These are phyloP conservation scores for Falco rusticolus DNA, from an alignment of 2,797 vertebrate genomes.

Conservation along the genomic window DNA sequence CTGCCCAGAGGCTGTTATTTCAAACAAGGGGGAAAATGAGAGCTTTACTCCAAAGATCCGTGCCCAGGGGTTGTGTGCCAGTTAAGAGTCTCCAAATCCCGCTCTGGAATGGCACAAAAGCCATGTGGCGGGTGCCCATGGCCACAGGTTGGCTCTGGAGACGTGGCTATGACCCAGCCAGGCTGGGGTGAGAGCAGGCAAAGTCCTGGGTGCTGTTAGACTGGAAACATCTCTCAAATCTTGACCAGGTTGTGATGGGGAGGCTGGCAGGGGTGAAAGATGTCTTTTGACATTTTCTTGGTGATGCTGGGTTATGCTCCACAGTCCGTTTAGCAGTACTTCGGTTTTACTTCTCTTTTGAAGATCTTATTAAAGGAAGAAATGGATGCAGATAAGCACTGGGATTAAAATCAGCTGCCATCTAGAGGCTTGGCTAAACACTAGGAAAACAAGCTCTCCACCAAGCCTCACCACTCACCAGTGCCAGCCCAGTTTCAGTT, in stretches of 20 bases:
- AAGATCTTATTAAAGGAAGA: background rate
- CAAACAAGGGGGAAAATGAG: background rate
- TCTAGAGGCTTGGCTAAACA: background rate
- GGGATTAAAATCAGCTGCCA: background rate
- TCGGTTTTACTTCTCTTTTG: background rate
- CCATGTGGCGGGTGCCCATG: background rate
- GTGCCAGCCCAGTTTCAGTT: background rate
- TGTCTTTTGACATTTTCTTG: background rate
- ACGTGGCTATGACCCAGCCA: background rate
- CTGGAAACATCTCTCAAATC: background rate
- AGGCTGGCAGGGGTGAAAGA: background rate
- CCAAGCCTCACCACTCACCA: no score
- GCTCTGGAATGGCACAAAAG: background rate
- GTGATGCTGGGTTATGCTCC: background rate
- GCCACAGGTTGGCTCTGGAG: background rate
- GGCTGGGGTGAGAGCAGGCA: background rate
- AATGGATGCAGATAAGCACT: background rate
- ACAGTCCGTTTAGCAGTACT: background rate
- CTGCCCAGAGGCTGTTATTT: background rate
- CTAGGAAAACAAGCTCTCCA: background rate
- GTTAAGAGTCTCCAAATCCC: background rate
- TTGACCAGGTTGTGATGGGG: background rate
- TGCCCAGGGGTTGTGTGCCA: background rate
- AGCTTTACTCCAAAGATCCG: background rate
- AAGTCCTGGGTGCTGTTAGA: background rate